phyloP scores from a whole-genome alignment of 2,888 invertebrate genomes.

The Hirtodrosophila alboralis region DNA sequence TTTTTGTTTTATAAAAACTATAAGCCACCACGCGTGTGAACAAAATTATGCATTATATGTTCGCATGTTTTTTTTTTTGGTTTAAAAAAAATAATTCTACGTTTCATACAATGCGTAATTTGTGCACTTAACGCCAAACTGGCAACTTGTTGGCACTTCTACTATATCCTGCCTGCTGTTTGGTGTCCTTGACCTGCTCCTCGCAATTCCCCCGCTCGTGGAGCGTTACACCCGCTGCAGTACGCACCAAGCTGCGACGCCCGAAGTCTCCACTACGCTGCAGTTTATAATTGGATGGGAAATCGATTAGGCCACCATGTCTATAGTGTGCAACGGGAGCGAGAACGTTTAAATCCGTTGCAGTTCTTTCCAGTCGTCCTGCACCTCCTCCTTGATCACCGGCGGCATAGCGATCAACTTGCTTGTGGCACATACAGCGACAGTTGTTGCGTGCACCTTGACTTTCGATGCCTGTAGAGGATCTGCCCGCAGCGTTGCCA shows the following conservation, averaged over 20 bases:
- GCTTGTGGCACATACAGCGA: neutral
- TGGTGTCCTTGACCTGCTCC: no score
- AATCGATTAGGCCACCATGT: constrained; percentile 41
- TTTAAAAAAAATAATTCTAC: no score
- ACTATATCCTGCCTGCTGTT: no score
- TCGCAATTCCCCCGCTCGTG: constrained; percentile 30
- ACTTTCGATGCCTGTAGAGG: no score
- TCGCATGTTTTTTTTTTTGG: no score
- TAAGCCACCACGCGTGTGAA: constrained; percentile 41
- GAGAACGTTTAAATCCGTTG: no score
- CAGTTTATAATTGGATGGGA: constrained; percentile 26
- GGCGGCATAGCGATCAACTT: constrained; percentile 10
- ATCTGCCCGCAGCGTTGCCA: neutral
- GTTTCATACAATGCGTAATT: constrained; percentile 54
- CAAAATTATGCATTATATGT: constrained; percentile 53
- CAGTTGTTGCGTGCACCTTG: no score
- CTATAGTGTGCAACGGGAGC: constrained; percentile 52
- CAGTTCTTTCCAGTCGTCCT: neutral
- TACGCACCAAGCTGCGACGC: constrained; percentile 55
- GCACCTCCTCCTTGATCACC: constrained; percentile 1
- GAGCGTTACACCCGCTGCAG: constrained; percentile 62
- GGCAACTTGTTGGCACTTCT: constrained; percentile 1
- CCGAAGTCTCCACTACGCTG: constrained; percentile 15
- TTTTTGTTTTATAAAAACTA: constrained; percentile 23
- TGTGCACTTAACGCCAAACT: constrained; percentile 36